These are phyloP conservation scores for Peromyscus eremicus DNA, from an alignment of 2,797 vertebrate genomes.

Conservation along the genomic window DNA sequence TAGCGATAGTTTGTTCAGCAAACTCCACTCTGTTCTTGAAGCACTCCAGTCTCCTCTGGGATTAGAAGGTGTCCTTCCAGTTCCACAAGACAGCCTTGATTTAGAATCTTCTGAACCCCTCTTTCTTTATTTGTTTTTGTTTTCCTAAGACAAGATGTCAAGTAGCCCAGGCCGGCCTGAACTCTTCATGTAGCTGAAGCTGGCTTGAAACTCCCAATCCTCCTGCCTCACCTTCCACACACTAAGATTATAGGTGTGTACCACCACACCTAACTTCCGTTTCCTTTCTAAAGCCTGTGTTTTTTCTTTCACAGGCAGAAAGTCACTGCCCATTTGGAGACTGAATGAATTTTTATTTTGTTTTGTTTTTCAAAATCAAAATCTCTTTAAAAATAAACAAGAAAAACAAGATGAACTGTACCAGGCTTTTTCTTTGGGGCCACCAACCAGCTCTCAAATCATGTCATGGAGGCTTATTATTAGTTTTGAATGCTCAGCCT, in stretches of 20 bases:
- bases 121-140: neutral
- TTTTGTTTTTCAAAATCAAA: neutral
- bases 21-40: neutral
- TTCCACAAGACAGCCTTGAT: slow-evolving; percentile 1
- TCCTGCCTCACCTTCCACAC: neutral
- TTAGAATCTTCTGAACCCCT: neutral
- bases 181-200: neutral
- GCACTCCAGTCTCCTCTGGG: neutral
- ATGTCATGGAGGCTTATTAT: neutral
- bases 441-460: neutral
- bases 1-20: neutral
- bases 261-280: too few species aligned
- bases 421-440: neutral
- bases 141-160: neutral
- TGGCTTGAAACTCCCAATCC: neutral
- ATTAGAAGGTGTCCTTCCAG: neutral
- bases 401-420: neutral
- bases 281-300: neutral
- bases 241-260: too few species aligned
- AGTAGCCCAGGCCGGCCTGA: neutral
- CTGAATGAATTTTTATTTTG: neutral
- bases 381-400: neutral
- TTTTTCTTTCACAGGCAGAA: slow-evolving; percentile 27
- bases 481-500: neutral
- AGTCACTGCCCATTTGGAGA: slow-evolving; percentile 21